These are phyloP conservation scores for Chrysomallon squamiferum DNA, from an alignment of 1,140 invertebrate genomes.

Conservation along the genomic window DNA sequence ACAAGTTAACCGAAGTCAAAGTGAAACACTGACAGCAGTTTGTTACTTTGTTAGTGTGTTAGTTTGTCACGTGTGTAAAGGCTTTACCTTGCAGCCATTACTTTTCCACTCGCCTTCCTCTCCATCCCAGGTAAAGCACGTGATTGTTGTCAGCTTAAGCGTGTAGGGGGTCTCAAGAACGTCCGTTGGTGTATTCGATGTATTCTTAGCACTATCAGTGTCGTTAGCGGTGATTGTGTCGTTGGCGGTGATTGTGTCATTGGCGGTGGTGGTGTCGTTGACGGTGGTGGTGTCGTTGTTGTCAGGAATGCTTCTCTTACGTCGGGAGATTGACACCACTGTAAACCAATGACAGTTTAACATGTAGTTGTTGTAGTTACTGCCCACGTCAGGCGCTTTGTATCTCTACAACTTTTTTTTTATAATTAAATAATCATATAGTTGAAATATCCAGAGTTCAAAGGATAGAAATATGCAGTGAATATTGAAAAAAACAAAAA, in stretches of 20 bases:
- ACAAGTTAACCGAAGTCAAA: too few relatives aligned
- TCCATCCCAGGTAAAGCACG: background rate
- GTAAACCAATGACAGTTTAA: background rate
- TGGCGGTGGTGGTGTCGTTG: background rate
- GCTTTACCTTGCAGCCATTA: too few relatives aligned
- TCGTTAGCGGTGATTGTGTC: background rate
- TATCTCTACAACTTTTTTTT: background rate
- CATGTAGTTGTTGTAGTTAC: background rate
- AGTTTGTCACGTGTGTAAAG: too few relatives aligned
- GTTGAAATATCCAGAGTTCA: background rate
- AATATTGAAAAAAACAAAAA: background rate
- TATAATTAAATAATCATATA: background rate
- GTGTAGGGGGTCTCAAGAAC: background rate
- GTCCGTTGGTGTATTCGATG: too few relatives aligned
- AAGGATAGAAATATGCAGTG: background rate
- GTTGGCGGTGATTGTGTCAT: background rate
- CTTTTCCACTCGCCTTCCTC: background rate
- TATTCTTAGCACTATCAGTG: too few relatives aligned
- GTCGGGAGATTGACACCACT: background rate
- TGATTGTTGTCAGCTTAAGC: background rate
- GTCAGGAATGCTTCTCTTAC: too few relatives aligned
- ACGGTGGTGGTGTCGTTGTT: background rate
- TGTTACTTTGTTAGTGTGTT: too few relatives aligned
- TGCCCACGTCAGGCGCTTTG: background rate
- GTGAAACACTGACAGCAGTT: too few relatives aligned